Percentiles rank a stretch among this genome's conserved stretches.
Conservation (phyloP, 2,888 invertebrate species). For the Lydus trimaculatus region DNA sequence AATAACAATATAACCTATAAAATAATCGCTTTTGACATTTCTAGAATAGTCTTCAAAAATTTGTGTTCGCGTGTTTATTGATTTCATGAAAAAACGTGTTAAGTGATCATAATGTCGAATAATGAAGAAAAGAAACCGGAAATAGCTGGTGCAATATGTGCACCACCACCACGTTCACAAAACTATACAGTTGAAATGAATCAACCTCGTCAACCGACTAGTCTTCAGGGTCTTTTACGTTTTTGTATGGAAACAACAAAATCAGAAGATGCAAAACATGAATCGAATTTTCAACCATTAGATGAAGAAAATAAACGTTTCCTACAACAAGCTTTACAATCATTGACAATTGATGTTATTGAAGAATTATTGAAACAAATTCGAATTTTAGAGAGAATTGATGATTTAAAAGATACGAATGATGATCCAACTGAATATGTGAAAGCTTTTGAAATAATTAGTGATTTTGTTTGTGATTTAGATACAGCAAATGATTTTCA, state of each 20-base stretch:
- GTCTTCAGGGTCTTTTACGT: slow-evolving; percentile 66
- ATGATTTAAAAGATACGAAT: slow-evolving; percentile 59
- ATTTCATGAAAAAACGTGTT: background rate
- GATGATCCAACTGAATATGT: slow-evolving; percentile 67
- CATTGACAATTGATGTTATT: slow-evolving; percentile 74
- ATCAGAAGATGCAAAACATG: slow-evolving; percentile 65
- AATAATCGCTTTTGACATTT: background rate
- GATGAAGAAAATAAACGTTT: slow-evolving; percentile 74
- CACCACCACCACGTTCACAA: slow-evolving; percentile 13
- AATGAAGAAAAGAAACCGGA: slow-evolving; percentile 15
- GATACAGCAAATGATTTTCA: slow-evolving; percentile 78
- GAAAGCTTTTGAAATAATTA: slow-evolving; percentile 71
- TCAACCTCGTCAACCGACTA: slow-evolving; percentile 56
- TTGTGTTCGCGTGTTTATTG: background rate
- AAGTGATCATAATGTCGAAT: slow-evolving; percentile 6
- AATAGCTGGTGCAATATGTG: slow-evolving; percentile 25
- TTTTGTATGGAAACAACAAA: slow-evolving; percentile 75
- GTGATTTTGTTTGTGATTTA: slow-evolving; percentile 75
- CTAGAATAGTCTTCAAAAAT: background rate
- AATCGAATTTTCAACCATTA: slow-evolving; percentile 64
- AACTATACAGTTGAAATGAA: slow-evolving; percentile 12
- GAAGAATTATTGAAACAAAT: slow-evolving; percentile 72
- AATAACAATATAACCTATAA: slow-evolving; percentile 11
- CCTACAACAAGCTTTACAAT: slow-evolving; percentile 74
- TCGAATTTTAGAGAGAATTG: slow-evolving; percentile 64